phyloP scores from a whole-genome alignment of 2,113 vertebrate species.

The Alosa alosa region DNA sequence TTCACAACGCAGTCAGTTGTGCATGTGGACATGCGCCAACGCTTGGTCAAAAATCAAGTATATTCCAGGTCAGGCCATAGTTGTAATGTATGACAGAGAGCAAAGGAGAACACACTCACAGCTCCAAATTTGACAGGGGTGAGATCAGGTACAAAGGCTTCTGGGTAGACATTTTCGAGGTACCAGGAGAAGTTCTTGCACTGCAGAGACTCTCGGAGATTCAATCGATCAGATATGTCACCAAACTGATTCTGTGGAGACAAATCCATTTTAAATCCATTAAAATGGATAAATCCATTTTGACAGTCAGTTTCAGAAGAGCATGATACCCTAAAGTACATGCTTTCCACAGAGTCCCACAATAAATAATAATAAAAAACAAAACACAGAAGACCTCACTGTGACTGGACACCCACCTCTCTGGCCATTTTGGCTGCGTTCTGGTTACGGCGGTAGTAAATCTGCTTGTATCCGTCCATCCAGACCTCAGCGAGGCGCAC shows the following conservation, averaged over 20 bases:
- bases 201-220: constrained; percentile 79
- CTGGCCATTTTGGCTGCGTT: constrained; percentile 82
- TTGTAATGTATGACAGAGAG: background rate
- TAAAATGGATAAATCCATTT: background rate
- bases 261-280: background rate
- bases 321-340: no score
- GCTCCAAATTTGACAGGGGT: constrained; percentile 80
- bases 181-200: constrained; percentile 97
- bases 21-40: no score
- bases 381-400: background rate
- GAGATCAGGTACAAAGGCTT: constrained; percentile 88
- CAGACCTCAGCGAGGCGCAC: constrained; percentile 96
- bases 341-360: background rate
- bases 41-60: no score
- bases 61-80: no score
- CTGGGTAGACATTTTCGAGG: constrained; percentile 87
- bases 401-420: constrained; percentile 70
- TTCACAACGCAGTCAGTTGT: no score
- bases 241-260: constrained; percentile 80
- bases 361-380: background rate
- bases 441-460: constrained; percentile 88
- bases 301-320: background rate
- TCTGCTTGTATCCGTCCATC: constrained; percentile 90
- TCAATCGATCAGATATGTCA: constrained; percentile 83
- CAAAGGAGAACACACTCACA: constrained; percentile 69